Evolutionary conservation across 1,140 invertebrate species (phyloP), one percentile per base, ranked within the genome.

Genomic region (Thalassaphorura encarpata): DNA sequence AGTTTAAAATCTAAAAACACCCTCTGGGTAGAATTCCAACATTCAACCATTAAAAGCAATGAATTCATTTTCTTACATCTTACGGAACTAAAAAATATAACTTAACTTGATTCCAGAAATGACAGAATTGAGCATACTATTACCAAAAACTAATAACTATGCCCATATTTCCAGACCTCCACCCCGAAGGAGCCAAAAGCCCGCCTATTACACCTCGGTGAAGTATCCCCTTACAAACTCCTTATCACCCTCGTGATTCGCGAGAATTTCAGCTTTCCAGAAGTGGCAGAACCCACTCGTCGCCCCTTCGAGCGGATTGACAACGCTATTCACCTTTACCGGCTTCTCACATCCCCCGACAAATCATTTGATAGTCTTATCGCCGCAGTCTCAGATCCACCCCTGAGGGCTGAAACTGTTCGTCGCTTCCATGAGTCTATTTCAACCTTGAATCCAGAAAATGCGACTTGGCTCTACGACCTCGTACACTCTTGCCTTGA

Each of bases 381-480:
- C n/a, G 23, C 29, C 3, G 5, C 55, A 4, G 29, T 63, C 1
- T 46, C 58, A 52, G 55, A 60, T 36, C 52, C 58, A 3, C 15
- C 18, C 0, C 54, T 63, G 8, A 36, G 62, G 1, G 46, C 55
- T 2, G 62, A 63, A 52, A 52, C 58, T 8, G 16, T 60, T 4
- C 46, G 43, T 21, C 52, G 55, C 43, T 60, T 63, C 27, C 41
- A 54, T n/a, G 54, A 58, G 42, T 50, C 60, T 8, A 28, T 63
- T 1, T 43, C 29, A n/a, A 55, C 48, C 16, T 33, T 63, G 5
- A 58, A 63, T 43, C 53, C 54, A 27, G 49, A 56, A 16, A 63
- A 54, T 56, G 52, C 56, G 2, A 47, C 52, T 13, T 63, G 57
- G 33, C 45, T 63, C n/a, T 58, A 63, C 42, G 62, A 63, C 43